These are phyloP conservation scores for Gobio occitaniae DNA, from an alignment of 2,797 vertebrate species.

Conservation along the genomic window DNA sequence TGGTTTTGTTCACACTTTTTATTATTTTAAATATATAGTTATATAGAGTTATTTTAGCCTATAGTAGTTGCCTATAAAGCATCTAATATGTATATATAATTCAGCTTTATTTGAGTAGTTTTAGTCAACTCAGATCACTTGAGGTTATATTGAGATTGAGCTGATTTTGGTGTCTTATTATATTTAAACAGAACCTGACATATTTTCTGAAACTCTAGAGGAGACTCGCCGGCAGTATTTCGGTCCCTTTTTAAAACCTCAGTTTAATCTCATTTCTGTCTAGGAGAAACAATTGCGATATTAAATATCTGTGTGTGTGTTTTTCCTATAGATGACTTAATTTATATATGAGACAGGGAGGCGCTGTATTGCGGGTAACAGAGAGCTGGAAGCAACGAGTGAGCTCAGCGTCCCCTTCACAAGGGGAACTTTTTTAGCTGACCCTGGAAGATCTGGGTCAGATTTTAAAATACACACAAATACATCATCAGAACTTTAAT, in stretches of 20 bases:
- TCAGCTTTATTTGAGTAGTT: too few species aligned
- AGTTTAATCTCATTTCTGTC: neutral
- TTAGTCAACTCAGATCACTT: neutral
- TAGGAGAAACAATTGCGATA: neutral
- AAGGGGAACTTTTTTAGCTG: conserved; percentile 26
- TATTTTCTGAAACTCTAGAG: neutral
- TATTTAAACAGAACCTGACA: neutral
- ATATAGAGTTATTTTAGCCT: too few species aligned
- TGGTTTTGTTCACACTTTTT: too few species aligned
- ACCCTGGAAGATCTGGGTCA: conserved; percentile 58
- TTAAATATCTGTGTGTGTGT: neutral
- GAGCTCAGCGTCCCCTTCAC: neutral
- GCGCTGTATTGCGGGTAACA: neutral
- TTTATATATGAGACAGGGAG: neutral
- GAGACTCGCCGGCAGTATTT: neutral
- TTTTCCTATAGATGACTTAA: neutral
- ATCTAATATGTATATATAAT: too few species aligned
- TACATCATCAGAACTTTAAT: conserved; percentile 38
- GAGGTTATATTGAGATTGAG: neutral
- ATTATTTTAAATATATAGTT: too few species aligned
- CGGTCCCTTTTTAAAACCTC: neutral
- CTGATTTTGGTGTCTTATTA: neutral
- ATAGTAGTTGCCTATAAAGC: too few species aligned
- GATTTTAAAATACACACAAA: conserved; percentile 53
- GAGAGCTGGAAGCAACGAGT: neutral